A percentile compares a stretch with the other conserved stretches of the same genome.
Conservation (phyloP, 2,113 vertebrate species). For the Puffinus mauretanicus region DNA sequence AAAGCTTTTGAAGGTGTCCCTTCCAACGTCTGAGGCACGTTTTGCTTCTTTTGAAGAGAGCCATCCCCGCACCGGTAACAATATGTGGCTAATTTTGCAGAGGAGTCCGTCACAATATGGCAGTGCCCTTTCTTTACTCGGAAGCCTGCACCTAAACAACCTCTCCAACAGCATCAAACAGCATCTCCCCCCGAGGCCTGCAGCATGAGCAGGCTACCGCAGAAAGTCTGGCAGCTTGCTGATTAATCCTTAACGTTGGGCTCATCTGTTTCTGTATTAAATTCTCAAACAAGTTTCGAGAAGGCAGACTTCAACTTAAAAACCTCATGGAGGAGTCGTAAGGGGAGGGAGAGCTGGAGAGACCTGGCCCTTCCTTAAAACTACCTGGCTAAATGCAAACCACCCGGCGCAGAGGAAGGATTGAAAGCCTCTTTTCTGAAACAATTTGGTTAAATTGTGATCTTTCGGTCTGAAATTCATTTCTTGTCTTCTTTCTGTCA, state of each 20-base stretch:
- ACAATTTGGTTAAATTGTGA: background rate
- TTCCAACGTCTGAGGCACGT: background rate
- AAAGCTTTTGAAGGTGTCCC: background rate
- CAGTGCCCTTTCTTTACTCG: background rate
- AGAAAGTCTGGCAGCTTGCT: background rate
- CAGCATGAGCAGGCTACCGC: background rate
- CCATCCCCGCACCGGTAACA: fast-evolving
- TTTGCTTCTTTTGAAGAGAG: background rate
- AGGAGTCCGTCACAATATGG: background rate
- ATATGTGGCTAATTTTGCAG: background rate
- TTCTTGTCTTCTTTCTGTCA: background rate
- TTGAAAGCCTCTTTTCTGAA: background rate
- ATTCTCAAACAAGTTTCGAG: background rate
- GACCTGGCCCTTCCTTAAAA: background rate
- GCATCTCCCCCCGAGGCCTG: background rate
- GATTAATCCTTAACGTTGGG: background rate
- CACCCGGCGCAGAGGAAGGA: background rate
- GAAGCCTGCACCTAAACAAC: background rate
- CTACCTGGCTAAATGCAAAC: background rate
- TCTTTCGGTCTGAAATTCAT: background rate
- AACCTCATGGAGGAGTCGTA: background rate
- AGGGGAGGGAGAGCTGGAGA: background rate
- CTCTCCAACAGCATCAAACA: background rate
- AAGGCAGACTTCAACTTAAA: background rate
- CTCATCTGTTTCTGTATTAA: background rate